Conservation (phyloP, 1,140 invertebrate genomes). For the Diabrotica virgifera region DNA sequence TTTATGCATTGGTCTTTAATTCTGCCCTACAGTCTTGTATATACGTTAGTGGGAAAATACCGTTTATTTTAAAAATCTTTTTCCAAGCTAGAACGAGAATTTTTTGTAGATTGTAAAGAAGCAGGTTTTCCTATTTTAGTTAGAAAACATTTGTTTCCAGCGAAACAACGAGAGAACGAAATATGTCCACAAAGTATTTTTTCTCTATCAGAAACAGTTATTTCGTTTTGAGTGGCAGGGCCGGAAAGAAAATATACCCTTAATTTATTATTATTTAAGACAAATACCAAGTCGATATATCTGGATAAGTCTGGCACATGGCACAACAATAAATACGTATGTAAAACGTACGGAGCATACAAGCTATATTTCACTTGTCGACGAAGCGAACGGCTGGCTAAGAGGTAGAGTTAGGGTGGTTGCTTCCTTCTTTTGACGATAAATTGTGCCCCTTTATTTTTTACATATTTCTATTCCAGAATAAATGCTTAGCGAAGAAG, state of each 20-base stretch:
- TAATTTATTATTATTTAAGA: slow-evolving; percentile 16
- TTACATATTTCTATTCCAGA: background rate
- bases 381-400: slow-evolving; percentile 3
- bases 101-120: too few relatives aligned
- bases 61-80: too few relatives aligned
- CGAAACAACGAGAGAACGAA: slow-evolving; percentile 5
- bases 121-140: background rate
- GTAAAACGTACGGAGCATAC: slow-evolving; percentile 23
- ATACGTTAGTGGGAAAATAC: too few relatives aligned
- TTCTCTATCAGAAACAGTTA: slow-evolving; percentile 14
- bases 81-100: too few relatives aligned
- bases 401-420: background rate
- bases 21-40: too few relatives aligned
- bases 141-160: slow-evolving; percentile 5
- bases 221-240: slow-evolving; percentile 12
- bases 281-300: slow-evolving; percentile 16
- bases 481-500: background rate
- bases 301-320: slow-evolving; percentile 20
- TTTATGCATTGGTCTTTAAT: too few relatives aligned
- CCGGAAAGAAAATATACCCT: slow-evolving; percentile 5
- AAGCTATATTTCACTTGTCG: slow-evolving; percentile 21
- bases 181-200: background rate
- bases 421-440: slow-evolving; percentile 2
- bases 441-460: background rate
- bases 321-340: slow-evolving; percentile 23